phyloP scores from a whole-genome alignment of 2,888 invertebrate species.

The Choristoneura rosaceana region DNA sequence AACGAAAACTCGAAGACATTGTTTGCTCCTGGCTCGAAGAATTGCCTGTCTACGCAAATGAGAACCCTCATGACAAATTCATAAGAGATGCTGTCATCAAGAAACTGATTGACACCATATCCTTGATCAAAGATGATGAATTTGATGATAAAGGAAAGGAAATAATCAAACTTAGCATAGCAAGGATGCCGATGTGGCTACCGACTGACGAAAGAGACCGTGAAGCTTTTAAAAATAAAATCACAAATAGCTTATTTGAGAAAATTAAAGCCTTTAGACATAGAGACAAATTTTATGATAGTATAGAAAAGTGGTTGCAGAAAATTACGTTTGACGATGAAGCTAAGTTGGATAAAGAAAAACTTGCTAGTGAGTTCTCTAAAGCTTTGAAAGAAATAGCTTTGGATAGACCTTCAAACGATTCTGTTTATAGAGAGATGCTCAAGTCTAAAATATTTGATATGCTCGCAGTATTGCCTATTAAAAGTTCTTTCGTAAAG shows the following conservation, averaged over 20 bases:
- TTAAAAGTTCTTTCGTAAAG: constrained; percentile 41
- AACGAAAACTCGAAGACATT: constrained; percentile 47
- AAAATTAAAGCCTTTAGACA: constrained; percentile 45
- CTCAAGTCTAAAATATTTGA: constrained; percentile 49
- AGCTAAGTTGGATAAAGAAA: constrained; percentile 41
- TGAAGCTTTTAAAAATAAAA: constrained; percentile 49
- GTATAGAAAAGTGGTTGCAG: constrained; percentile 47
- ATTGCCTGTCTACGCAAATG: constrained; percentile 55
- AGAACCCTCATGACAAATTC: constrained; percentile 45
- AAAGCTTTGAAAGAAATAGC: constrained; percentile 46
- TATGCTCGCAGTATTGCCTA: constrained; percentile 47
- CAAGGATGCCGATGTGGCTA: constrained; percentile 59
- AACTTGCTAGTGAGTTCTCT: constrained; percentile 45
- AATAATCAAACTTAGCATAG: constrained; percentile 50
- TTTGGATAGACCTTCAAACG: constrained; percentile 43
- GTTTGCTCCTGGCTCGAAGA: constrained; percentile 53
- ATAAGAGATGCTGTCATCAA: constrained; percentile 49
- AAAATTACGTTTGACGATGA: constrained; percentile 45
- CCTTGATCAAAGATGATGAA: constrained; percentile 45
- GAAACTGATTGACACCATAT: constrained; percentile 49
- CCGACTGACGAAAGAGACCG: constrained; percentile 50
- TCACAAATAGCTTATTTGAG: constrained; percentile 50
- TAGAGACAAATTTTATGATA: constrained; percentile 46
- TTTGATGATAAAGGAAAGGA: constrained; percentile 48
- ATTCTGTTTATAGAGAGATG: constrained; percentile 44